A percentile compares a stretch with the other conserved stretches of the same genome.
Evolutionary conservation across 2,797 vertebrate species (phyloP).

Genomic region (Heterohyrax brucei): DNA sequence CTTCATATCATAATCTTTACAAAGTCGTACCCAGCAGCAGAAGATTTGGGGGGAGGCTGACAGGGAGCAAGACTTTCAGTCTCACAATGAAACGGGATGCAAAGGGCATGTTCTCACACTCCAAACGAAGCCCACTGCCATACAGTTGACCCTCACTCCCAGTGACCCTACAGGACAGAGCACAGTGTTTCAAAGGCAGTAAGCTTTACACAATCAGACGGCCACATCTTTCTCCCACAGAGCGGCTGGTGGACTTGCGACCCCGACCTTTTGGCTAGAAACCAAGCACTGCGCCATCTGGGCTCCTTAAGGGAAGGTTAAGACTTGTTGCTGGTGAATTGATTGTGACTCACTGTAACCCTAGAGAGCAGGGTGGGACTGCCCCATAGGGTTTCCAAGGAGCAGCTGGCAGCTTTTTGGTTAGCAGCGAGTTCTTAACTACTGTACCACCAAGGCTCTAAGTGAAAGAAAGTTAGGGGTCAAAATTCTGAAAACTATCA

Average conservation of each 20-base stretch:
- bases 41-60: not conserved
- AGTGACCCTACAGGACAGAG: not conserved
- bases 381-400: too few species aligned
- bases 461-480: not conserved
- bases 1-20: not conserved
- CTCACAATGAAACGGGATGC: rapidly evolving
- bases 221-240: not conserved
- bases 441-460: too few species aligned
- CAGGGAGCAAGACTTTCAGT: not conserved
- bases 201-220: not conserved
- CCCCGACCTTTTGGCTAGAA: not conserved
- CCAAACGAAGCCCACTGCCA: not conserved
- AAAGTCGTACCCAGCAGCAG: not conserved
- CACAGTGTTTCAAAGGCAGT: not conserved
- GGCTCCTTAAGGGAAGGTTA: not conserved
- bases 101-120: not conserved
- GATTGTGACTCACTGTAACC: too few species aligned
- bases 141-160: too few species aligned
- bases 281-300: not conserved
- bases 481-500: not conserved
- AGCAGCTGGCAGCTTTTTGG: too few species aligned
- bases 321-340: too few species aligned
- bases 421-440: too few species aligned
- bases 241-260: too few species aligned
- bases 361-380: too few species aligned